Conservation (phyloP, 2,888 invertebrate species). For the Dione vanillae region DNA sequence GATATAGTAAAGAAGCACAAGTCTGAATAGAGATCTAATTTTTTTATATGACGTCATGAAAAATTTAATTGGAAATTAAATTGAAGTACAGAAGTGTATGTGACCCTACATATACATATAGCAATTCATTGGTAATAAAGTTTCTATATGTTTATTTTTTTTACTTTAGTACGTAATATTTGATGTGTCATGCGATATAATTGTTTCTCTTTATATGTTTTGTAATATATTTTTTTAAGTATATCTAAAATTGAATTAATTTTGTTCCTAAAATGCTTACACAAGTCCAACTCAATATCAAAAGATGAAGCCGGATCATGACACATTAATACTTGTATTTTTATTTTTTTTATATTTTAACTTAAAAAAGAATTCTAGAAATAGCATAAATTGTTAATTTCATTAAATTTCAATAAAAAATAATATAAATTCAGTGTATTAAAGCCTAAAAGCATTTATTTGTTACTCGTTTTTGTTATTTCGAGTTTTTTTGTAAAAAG, state of each 20-base stretch:
- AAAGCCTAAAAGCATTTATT: background rate
- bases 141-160: background rate
- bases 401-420: slow-evolving; percentile 1
- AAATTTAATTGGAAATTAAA: background rate
- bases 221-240: background rate
- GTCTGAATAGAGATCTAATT: too few relatives aligned
- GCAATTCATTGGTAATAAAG: background rate
- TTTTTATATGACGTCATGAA: slow-evolving; percentile 5
- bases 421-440: background rate
- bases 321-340: background rate
- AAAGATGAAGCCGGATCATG: background rate
- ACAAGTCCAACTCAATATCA: background rate
- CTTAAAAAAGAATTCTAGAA: background rate
- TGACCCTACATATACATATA: background rate
- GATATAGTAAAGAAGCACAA: too few relatives aligned
- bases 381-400: background rate
- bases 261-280: background rate
- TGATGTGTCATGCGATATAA: background rate
- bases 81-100: background rate
- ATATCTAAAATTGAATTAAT: background rate
- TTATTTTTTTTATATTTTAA: background rate
- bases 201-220: background rate
- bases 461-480: background rate
- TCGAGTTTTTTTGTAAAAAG: background rate
- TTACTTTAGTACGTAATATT: background rate